Evolutionary conservation across 53 echinoderm and acorn worm genomes (phyloP), one percentile per base, ranked within the genome.

Genomic region (Arbacia lixula): DNA sequence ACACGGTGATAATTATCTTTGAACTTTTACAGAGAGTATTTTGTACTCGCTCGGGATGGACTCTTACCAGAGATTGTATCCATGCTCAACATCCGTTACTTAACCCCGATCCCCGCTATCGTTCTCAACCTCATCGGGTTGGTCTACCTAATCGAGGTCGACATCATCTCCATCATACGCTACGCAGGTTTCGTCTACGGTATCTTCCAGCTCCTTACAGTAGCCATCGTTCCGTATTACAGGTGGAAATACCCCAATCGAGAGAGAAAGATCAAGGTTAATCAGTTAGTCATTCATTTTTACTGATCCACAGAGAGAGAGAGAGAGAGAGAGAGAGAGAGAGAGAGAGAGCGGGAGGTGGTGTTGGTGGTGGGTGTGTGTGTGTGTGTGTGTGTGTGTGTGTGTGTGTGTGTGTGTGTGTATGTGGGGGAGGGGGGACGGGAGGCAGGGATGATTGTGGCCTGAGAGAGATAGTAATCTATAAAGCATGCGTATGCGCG

Each of bases 61-160:
- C 71, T 86, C 32, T 12, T 90, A 16, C 90, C 90, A 10, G 87
- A 90, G 72, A 35, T 90, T 26, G 53, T 83, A 53, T 82, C 90
- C 4, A 90, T 87, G 86, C 85, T 90, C 21, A 82, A 83, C 64
- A 55, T 90, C 25, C 72, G 25, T 28, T 73, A 42, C 65, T 35
- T 40, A 3, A 83, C 90, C 25, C 90, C 90, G 10, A 63, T 90
- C 60, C 87, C 90, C 0, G 86, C 90, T 22, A 63, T 83, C 46
- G 66, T 87, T 10, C 60, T 90, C 31, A 84, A 28, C 55, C 53
- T 53, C 34, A 35, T 75, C 36, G 52, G 75, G 9, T 36, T 75
- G 32, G 53, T 75, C 75, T 75, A 75, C 75, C 75, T 75, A 20
- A 16, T 75, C 54, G 75, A 75, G 53, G 33, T 31, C 21, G 75